A percentile compares a stretch with the other conserved stretches of the same genome.
These are phyloP conservation scores for Astyanax mexicanus DNA, from an alignment of 2,797 vertebrate species.

Conservation along the genomic window DNA sequence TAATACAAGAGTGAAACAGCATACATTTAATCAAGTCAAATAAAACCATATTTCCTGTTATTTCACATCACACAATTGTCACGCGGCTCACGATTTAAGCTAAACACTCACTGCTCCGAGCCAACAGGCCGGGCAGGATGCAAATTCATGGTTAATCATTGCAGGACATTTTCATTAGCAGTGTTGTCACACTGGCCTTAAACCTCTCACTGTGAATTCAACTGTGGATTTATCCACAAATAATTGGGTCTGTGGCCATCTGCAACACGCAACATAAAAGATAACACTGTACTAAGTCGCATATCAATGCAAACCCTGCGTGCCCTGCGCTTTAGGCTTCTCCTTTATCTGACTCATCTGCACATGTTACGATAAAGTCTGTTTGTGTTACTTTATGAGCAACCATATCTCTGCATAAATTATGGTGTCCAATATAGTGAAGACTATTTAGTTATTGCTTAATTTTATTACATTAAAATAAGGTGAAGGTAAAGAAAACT, in stretches of 20 bases:
- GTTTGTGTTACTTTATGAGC: neutral
- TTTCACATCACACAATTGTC: too few species aligned
- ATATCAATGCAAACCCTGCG: neutral
- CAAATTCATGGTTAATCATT: neutral
- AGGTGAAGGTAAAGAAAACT: too few species aligned
- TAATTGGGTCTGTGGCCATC: neutral
- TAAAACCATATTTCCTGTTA: too few species aligned
- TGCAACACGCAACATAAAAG: neutral
- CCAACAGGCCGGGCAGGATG: neutral
- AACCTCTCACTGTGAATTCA: neutral
- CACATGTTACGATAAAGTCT: slow-evolving; percentile 11
- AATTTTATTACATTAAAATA: too few species aligned
- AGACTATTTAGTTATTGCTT: too few species aligned
- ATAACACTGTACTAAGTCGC: slow-evolving; percentile 12
- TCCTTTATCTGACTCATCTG: neutral
- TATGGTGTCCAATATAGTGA: too few species aligned
- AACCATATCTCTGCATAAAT: neutral
- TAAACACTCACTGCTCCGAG: neutral
- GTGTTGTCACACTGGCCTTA: neutral
- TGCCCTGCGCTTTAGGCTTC: neutral
- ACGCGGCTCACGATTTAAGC: neutral
- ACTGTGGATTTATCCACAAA: neutral
- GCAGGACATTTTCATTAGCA: neutral
- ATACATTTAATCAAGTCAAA: too few species aligned
- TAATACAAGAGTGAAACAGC: too few species aligned